Percentiles rank a stretch among this genome's conserved stretches.
Conservation (phyloP, 2,888 invertebrate species). For the Chirona hameri region DNA sequence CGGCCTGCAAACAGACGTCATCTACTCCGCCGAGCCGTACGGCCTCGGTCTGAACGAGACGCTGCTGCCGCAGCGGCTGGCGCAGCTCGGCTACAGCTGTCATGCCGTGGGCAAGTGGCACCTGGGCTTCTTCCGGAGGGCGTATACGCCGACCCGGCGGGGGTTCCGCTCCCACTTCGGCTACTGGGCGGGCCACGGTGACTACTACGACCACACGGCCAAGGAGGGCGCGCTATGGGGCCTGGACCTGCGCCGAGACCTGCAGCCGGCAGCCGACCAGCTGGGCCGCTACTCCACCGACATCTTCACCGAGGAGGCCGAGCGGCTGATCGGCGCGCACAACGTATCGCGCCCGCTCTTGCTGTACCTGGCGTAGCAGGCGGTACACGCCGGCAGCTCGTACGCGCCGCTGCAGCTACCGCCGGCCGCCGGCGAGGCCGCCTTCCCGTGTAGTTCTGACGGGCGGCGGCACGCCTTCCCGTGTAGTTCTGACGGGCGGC, state of each 20-base stretch:
- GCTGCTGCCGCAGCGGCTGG: slow-evolving; percentile 75
- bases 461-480: slow-evolving; percentile 47
- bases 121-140: slow-evolving; percentile 69
- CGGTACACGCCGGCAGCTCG: slow-evolving; percentile 83
- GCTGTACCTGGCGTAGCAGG: slow-evolving; percentile 80
- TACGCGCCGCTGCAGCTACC: slow-evolving; percentile 79
- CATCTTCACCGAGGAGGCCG: slow-evolving; percentile 71
- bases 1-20: slow-evolving; percentile 70
- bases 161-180: slow-evolving; percentile 81
- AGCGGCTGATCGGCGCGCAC: slow-evolving; percentile 65
- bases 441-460: slow-evolving; percentile 65
- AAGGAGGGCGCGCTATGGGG: slow-evolving; percentile 65
- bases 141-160: slow-evolving; percentile 68
- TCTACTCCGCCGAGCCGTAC: slow-evolving; percentile 73
- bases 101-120: slow-evolving; percentile 84
- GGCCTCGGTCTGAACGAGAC: slow-evolving; percentile 77
- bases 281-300: slow-evolving; percentile 71
- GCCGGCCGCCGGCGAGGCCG: slow-evolving; percentile 60
- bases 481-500: too few species aligned
- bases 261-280: slow-evolving; percentile 77
- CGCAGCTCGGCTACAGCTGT: slow-evolving; percentile 70
- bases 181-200: slow-evolving; percentile 83
- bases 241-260: slow-evolving; percentile 84
- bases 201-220: slow-evolving; percentile 81
- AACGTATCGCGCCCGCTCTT: slow-evolving; percentile 69